These are phyloP conservation scores for Chauna torquata DNA, from an alignment of 2,113 vertebrate species.

Conservation along the genomic window DNA sequence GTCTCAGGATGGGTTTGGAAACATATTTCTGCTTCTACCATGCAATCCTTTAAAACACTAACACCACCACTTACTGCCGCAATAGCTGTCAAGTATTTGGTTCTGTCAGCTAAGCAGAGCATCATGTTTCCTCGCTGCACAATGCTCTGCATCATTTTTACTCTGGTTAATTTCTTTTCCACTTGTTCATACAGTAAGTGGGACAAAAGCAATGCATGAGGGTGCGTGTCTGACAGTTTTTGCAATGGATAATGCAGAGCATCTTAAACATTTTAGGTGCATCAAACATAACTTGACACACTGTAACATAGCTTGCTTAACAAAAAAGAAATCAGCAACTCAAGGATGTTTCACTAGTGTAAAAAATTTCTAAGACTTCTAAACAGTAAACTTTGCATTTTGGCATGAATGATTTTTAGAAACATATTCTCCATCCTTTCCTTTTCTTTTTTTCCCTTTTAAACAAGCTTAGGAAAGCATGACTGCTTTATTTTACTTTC, in stretches of 20 bases:
- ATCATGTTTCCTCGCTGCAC: slow-evolving; percentile 59
- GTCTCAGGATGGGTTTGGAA: slow-evolving; percentile 17
- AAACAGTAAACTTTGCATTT: slow-evolving; percentile 35
- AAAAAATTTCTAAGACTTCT: slow-evolving; percentile 45
- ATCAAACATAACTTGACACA: slow-evolving; percentile 48
- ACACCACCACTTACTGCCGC: slow-evolving; percentile 28
- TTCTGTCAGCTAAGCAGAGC: slow-evolving; percentile 58
- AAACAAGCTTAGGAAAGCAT: slow-evolving; percentile 43
- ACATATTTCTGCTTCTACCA: slow-evolving; percentile 26
- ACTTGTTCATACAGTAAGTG: slow-evolving; percentile 51
- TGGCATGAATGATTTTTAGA: slow-evolving; percentile 31
- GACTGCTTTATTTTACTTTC: slow-evolving; percentile 29
- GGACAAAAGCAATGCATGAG: slow-evolving; percentile 36
- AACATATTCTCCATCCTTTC: neutral
- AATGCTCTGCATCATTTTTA: slow-evolving; percentile 52
- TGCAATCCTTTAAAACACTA: slow-evolving; percentile 49
- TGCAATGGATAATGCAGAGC: slow-evolving; percentile 59
- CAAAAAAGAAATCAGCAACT: slow-evolving; percentile 46
- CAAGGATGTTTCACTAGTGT: slow-evolving; percentile 32
- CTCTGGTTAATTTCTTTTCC: slow-evolving; percentile 53
- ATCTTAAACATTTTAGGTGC: slow-evolving; percentile 56
- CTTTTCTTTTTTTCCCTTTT: neutral
- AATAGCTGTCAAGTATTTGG: slow-evolving; percentile 58
- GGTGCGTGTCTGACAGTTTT: slow-evolving; percentile 41
- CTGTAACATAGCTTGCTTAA: neutral